A percentile compares a stretch with the other conserved stretches of the same genome.
These are phyloP conservation scores for Agriopis aurantiaria DNA, from an alignment of 2,888 invertebrate species.

Conservation along the genomic window DNA sequence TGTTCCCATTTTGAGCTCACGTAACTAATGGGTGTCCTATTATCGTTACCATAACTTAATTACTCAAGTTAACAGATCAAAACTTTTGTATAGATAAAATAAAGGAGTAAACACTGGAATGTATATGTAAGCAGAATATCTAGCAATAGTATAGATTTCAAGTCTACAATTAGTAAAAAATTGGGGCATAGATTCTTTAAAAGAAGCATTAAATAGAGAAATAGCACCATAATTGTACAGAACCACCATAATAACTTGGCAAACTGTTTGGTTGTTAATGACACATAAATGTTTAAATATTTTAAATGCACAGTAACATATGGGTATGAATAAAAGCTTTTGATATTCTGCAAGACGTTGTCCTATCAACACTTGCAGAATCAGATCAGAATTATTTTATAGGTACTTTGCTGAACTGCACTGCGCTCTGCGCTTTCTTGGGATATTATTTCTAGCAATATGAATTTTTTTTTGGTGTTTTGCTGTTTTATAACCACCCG, in stretches of 20 bases:
- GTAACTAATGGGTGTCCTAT: not conserved
- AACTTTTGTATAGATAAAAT: not conserved
- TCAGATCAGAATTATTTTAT: too few relatives aligned
- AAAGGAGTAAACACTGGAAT: conserved; percentile 21
- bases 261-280: not conserved
- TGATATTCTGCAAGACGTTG: not conserved
- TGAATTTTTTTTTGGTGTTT: too few relatives aligned
- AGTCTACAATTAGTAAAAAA: not conserved
- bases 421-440: too few relatives aligned
- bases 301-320: not conserved
- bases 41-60: not conserved
- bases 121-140: conserved; percentile 7
- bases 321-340: not conserved
- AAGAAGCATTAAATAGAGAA: conserved; percentile 41
- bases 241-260: conserved; percentile 26
- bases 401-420: too few relatives aligned
- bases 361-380: too few relatives aligned
- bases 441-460: too few relatives aligned
- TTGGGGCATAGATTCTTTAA: conserved; percentile 34
- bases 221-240: conserved; percentile 42
- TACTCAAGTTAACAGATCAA: not conserved
- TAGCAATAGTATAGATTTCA: conserved; percentile 9
- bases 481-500: too few relatives aligned
- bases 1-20: too few relatives aligned
- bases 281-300: not conserved